Percentiles rank a stretch among this genome's conserved stretches.
Evolutionary conservation across 2,113 vertebrate genomes (phyloP).

Genomic region (Turnix velox): DNA sequence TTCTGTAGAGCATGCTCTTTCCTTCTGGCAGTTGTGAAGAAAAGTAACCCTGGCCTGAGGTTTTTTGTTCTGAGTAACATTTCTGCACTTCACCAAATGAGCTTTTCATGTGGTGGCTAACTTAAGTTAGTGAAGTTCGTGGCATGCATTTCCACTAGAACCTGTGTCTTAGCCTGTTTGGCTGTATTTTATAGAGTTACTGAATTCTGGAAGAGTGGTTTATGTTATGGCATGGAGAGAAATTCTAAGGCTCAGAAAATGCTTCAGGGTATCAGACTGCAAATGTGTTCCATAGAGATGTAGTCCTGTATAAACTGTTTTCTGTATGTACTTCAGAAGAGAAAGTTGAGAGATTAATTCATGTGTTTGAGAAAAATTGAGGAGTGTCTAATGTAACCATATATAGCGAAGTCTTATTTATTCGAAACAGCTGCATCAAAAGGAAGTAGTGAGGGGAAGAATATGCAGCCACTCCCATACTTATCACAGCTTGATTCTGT

Average conservation of each 20-base stretch:
- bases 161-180: background rate
- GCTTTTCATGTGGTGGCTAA: background rate
- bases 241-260: background rate
- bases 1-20: background rate
- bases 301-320: background rate
- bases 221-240: background rate
- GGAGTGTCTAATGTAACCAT: background rate
- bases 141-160: background rate
- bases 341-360: background rate
- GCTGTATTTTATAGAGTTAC: background rate
- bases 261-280: background rate
- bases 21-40: background rate
- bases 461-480: background rate
- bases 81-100: background rate
- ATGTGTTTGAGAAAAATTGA: background rate
- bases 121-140: background rate
- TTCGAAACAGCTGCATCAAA: background rate
- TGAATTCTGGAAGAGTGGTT: background rate
- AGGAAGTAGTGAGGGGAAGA: background rate
- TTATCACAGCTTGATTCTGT: background rate
- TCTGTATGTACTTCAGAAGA: background rate
- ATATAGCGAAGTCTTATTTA: background rate
- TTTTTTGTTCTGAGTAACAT: background rate
- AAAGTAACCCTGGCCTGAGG: background rate
- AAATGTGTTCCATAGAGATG: background rate